phyloP scores from a whole-genome alignment of 1,140 invertebrate genomes.

The Diabrotica undecimpunctata region DNA sequence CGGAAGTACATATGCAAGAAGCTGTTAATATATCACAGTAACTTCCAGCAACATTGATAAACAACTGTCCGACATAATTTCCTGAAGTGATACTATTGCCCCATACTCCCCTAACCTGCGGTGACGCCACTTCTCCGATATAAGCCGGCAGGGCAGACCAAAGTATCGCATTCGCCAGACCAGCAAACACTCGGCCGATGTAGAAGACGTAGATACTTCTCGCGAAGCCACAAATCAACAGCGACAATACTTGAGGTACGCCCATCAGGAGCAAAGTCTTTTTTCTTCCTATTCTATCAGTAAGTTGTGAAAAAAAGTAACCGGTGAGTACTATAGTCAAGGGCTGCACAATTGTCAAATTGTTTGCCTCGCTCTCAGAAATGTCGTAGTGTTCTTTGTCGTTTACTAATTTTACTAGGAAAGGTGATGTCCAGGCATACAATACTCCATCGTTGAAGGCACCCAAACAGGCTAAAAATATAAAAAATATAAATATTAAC shows the following conservation, averaged over 20 bases:
- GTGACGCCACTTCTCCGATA: slow-evolving; percentile 61
- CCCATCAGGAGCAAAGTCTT: slow-evolving; percentile 1
- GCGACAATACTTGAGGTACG: neutral
- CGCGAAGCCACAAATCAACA: neutral
- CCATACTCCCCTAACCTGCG: slow-evolving; percentile 60
- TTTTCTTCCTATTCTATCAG: slow-evolving; percentile 9
- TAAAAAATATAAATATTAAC: neutral
- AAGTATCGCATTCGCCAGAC: slow-evolving; percentile 1
- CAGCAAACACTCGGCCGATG: neutral
- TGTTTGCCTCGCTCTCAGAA: slow-evolving; percentile 12
- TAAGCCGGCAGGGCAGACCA: slow-evolving; percentile 53
- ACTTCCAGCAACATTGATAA: slow-evolving; percentile 48
- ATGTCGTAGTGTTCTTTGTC: slow-evolving; percentile 17
- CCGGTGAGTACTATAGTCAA: neutral
- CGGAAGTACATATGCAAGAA: slow-evolving; percentile 19
- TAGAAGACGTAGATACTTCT: slow-evolving; percentile 6
- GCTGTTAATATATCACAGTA: slow-evolving; percentile 21
- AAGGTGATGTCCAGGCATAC: slow-evolving; percentile 14
- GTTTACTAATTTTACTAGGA: slow-evolving; percentile 10
- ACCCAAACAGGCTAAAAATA: slow-evolving; percentile 6
- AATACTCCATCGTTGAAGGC: slow-evolving; percentile 11
- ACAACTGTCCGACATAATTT: slow-evolving; percentile 50
- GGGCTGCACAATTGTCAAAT: slow-evolving; percentile 12
- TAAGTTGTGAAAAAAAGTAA: neutral
- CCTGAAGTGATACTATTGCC: slow-evolving; percentile 50